Percentiles rank a stretch among this genome's conserved stretches.
Evolutionary conservation across 1,140 invertebrate genomes (phyloP).

Genomic region (Tyrophagus putrescentiae): DNA sequence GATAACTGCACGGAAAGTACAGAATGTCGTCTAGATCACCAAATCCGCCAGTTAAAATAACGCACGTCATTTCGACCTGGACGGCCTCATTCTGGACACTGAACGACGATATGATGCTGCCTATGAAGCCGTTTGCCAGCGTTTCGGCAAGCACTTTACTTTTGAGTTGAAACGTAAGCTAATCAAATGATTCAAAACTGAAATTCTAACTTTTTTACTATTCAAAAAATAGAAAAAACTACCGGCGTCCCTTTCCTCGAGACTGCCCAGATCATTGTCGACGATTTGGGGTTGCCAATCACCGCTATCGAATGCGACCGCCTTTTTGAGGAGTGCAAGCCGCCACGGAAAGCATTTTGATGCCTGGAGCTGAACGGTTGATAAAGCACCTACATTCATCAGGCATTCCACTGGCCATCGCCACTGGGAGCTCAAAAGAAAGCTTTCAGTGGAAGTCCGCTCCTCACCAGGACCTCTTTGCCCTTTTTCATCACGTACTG

Average conservation of each 20-base stretch:
- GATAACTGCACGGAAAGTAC: too few relatives aligned
- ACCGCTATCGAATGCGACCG: background rate
- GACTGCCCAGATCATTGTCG: background rate
- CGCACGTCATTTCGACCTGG: too few relatives aligned
- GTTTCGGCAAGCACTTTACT: background rate
- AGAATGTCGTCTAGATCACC: too few relatives aligned
- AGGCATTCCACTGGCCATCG: conserved; percentile 17
- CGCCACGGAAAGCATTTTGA: conserved; percentile 1
- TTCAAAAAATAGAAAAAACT: too few relatives aligned
- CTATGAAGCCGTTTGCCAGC: background rate
- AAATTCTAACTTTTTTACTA: too few relatives aligned
- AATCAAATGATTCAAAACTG: background rate
- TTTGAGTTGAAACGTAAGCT: background rate
- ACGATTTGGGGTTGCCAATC: background rate
- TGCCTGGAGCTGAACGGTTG: conserved; percentile 13
- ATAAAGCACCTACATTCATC: background rate
- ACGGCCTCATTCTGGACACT: background rate
- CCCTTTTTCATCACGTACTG: conserved; percentile 10
- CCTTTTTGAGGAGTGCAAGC: background rate
- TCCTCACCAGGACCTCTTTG: background rate
- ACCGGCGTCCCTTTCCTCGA: too few relatives aligned
- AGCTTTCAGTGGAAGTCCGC: background rate
- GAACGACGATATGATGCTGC: background rate
- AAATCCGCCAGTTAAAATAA: too few relatives aligned
- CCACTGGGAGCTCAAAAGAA: background rate